phyloP scores from a whole-genome alignment of 2,113 vertebrate species.

The Ahaetulla prasina region DNA sequence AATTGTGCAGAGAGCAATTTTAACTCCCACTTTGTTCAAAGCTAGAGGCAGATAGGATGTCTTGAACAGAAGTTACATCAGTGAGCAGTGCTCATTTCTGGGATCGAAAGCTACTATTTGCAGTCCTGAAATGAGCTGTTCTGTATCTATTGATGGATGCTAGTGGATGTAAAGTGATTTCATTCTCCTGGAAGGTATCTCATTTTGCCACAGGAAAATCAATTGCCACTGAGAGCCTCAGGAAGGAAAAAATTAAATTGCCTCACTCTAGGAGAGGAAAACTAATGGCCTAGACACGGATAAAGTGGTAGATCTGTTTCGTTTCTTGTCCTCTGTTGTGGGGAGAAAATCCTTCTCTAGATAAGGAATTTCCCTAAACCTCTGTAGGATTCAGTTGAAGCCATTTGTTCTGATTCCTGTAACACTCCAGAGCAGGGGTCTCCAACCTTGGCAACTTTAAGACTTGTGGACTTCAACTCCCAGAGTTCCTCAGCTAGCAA shows the following conservation, averaged over 20 bases:
- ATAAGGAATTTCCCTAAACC: background rate
- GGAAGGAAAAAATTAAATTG: background rate
- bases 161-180: background rate
- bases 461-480: no score
- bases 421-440: background rate
- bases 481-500: no score
- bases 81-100: background rate
- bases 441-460: no score
- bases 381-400: background rate
- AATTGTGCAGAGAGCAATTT: background rate
- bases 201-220: background rate
- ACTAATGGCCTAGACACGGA: background rate
- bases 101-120: background rate
- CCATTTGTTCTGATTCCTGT: background rate
- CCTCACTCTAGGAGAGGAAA: background rate
- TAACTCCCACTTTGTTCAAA: background rate
- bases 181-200: background rate
- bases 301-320: background rate
- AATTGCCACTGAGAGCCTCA: background rate
- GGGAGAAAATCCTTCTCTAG: background rate
- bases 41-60: background rate
- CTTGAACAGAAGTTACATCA: background rate
- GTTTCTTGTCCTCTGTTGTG: background rate
- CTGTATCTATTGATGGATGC: background rate
- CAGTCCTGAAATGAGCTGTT: background rate